Evolutionary conservation across 2,797 vertebrate species (phyloP).

Genomic region (Phrynocephalus vlangalii): DNA sequence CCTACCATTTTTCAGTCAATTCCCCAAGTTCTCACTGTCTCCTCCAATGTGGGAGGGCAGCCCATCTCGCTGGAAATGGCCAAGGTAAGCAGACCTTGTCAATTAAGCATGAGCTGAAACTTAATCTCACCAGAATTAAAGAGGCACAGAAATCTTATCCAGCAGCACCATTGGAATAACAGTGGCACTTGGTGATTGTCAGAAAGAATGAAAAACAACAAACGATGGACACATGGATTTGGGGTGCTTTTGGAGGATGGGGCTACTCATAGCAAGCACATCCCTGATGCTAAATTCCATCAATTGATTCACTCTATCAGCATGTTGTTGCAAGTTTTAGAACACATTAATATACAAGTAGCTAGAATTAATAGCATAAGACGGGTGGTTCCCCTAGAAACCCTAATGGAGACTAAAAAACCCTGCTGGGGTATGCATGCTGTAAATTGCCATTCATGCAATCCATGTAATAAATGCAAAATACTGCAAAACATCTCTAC

Average conservation of each 20-base stretch:
- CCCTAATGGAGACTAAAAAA: not conserved
- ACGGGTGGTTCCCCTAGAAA: not conserved
- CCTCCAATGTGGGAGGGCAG: slow-evolving; percentile 66
- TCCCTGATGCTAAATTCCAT: not conserved
- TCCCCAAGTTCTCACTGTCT: slow-evolving; percentile 71
- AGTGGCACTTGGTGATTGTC: slow-evolving; percentile 21
- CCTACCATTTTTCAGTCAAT: slow-evolving; percentile 57
- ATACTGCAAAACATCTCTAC: not conserved
- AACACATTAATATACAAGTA: too few relatives aligned
- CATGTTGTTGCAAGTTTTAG: too few relatives aligned
- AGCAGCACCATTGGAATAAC: slow-evolving; percentile 7
- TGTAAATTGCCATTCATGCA: not conserved
- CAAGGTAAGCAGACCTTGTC: slow-evolving; percentile 78
- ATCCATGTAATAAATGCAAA: not conserved
- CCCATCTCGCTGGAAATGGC: slow-evolving; percentile 81
- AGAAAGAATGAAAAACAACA: slow-evolving; percentile 38
- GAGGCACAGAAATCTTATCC: slow-evolving; percentile 51
- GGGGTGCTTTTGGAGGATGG: slow-evolving; percentile 48
- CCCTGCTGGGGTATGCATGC: not conserved
- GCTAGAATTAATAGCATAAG: too few relatives aligned
- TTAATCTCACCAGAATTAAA: slow-evolving; percentile 58
- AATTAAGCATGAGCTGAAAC: slow-evolving; percentile 75
- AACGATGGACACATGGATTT: slow-evolving; percentile 50
- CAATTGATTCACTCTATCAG: too few relatives aligned
- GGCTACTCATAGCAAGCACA: not conserved